These are phyloP conservation scores for Acanthurus lineatus DNA, from an alignment of 2,797 vertebrate genomes.

Conservation along the genomic window DNA sequence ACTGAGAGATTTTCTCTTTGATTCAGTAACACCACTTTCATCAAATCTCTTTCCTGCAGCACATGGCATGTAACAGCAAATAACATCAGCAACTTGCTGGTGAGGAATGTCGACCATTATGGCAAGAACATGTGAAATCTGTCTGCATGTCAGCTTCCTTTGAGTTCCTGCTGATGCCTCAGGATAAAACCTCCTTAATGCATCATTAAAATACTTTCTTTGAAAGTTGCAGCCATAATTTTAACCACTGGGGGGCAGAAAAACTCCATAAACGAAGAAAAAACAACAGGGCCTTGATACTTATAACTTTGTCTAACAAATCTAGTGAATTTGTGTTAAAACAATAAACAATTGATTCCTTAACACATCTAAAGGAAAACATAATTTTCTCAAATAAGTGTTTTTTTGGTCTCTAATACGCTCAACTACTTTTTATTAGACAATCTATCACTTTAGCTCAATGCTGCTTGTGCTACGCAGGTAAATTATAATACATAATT, in stretches of 20 bases:
- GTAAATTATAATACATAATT: neutral
- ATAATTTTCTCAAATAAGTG: too few relatives aligned
- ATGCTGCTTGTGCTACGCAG: neutral
- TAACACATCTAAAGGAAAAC: neutral
- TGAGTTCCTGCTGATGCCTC: neutral
- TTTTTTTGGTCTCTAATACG: neutral
- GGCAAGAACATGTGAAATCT: neutral
- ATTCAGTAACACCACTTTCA: neutral
- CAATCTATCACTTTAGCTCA: neutral
- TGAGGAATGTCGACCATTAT: neutral
- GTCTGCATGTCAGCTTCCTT: neutral
- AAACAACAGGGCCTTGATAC: neutral
- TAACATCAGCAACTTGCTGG: neutral
- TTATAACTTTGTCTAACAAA: neutral
- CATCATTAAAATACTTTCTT: neutral
- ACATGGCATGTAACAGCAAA: neutral
- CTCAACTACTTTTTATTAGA: neutral
- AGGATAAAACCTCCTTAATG: neutral
- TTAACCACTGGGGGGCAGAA: constrained; percentile 8
- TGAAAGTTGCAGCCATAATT: neutral
- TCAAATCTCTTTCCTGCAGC: neutral
- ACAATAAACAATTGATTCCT: neutral
- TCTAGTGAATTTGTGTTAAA: neutral
- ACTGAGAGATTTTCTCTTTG: neutral
- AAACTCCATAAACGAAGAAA: neutral